Evolutionary conservation across 2,888 invertebrate genomes (phyloP).

Genomic region (Schrankia costaestrigalis): DNA sequence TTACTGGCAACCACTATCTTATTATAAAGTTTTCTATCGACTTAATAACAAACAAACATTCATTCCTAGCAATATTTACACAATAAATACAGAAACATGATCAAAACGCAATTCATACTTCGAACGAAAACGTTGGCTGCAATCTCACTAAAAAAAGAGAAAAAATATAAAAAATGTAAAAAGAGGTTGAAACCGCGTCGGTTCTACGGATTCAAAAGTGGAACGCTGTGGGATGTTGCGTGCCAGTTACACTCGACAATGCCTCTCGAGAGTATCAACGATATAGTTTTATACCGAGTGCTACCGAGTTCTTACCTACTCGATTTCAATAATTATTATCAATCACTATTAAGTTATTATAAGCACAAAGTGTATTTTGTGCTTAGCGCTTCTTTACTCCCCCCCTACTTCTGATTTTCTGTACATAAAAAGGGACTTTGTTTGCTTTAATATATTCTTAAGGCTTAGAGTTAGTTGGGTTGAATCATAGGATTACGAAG

Average conservation of each 20-base stretch:
- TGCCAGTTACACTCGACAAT: slow-evolving; percentile 46
- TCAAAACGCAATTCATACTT: slow-evolving; percentile 24
- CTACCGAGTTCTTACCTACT: no score
- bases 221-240: slow-evolving; percentile 39
- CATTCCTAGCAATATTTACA: background rate
- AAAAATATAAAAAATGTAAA: slow-evolving; percentile 24
- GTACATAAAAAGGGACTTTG: no score
- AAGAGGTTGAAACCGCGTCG: slow-evolving; percentile 33
- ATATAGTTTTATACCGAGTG: slow-evolving; percentile 21
- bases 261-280: slow-evolving; percentile 35
- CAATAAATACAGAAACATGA: slow-evolving; percentile 14
- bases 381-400: no score
- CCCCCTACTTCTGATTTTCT: no score
- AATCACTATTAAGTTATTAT: no score
- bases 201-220: slow-evolving; percentile 43
- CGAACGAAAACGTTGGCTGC: slow-evolving; percentile 18
- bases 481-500: no score
- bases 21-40: background rate
- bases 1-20: background rate
- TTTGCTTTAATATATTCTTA: no score
- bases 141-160: slow-evolving; percentile 27
- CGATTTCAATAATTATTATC: no score
- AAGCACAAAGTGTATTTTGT: no score
- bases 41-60: background rate
- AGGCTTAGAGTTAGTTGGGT: no score